A percentile compares a stretch with the other conserved stretches of the same genome.
These are phyloP conservation scores for Sylvia borin DNA, from an alignment of 2,797 vertebrate genomes.

Conservation along the genomic window DNA sequence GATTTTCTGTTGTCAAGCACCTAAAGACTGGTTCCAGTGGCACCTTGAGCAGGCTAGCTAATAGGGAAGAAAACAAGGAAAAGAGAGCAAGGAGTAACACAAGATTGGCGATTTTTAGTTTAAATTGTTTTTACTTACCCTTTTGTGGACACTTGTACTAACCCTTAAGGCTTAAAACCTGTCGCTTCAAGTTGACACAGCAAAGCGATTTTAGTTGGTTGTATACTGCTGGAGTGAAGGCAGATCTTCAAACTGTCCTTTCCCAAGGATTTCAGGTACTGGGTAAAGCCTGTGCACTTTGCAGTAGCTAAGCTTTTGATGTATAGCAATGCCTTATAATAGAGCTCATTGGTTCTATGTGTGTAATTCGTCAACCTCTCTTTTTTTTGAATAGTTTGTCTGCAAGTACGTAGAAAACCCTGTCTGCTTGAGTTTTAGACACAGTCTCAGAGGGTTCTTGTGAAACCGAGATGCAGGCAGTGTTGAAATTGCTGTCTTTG, in stretches of 20 bases:
- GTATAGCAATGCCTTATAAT: neutral
- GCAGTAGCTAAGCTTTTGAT: neutral
- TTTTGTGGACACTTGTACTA: neutral
- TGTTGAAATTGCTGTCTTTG: neutral
- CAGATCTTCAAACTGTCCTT: neutral
- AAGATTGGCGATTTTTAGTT: neutral
- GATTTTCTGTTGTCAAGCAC: neutral
- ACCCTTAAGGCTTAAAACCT: neutral
- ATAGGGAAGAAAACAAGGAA: neutral
- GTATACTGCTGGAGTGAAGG: neutral
- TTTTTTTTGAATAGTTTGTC: neutral
- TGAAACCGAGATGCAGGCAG: neutral
- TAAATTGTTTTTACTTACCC: neutral
- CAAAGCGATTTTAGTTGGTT: neutral
- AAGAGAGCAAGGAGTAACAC: neutral
- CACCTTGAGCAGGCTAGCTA: neutral
- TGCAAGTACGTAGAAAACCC: neutral
- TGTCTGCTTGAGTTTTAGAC: neutral
- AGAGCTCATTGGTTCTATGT: neutral
- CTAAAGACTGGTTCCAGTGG: neutral
- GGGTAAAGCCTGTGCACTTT: neutral
- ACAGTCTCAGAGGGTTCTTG: neutral
- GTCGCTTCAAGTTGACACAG: fast-evolving
- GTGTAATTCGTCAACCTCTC: neutral
- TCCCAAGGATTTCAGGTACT: neutral